A percentile compares a stretch with the other conserved stretches of the same genome.
These are phyloP conservation scores for Horisme vitalbata DNA, from an alignment of 2,888 invertebrate genomes.

Conservation along the genomic window DNA sequence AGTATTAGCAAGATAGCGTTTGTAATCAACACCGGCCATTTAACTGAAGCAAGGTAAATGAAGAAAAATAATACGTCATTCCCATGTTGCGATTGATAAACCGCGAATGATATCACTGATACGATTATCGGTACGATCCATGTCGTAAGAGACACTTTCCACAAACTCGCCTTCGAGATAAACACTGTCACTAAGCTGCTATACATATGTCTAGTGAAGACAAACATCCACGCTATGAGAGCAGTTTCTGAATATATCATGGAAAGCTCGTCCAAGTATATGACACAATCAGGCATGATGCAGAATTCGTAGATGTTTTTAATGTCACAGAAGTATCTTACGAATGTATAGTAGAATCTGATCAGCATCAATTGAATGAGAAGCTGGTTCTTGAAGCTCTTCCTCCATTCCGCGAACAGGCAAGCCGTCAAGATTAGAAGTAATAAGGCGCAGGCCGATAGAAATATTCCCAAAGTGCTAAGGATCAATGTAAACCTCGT, in stretches of 20 bases:
- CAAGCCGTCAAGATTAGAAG: conserved; percentile 58
- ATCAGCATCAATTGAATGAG: conserved; percentile 67
- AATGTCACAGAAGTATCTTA: conserved; percentile 55
- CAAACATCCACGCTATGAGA: conserved; percentile 65
- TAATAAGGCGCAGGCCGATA: conserved; percentile 51
- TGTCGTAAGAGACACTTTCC: conserved; percentile 49
- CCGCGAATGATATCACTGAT: conserved; percentile 33
- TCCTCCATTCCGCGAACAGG: conserved; percentile 65
- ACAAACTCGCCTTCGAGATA: conserved; percentile 39
- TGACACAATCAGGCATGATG: conserved; percentile 15
- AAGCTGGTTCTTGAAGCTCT: conserved; percentile 63
- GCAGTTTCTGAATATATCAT: conserved; percentile 58
- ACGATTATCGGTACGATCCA: conserved; percentile 54
- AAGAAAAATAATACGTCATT: conserved; percentile 35
- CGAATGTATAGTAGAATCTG: conserved; percentile 54
- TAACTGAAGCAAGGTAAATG: conserved; percentile 49
- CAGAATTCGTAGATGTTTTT: conserved; percentile 35
- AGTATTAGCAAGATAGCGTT: conserved; percentile 56
- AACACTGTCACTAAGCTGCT: conserved; percentile 63
- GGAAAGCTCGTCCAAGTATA: conserved; percentile 40
- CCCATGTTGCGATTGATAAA: conserved; percentile 29
- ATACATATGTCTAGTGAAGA: conserved; percentile 66
- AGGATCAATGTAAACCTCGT: conserved; percentile 32
- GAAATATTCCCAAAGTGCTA: conserved; percentile 54
- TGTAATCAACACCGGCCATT: conserved; percentile 62